Conservation (phyloP, 2,888 invertebrate genomes). For the Perizoma flavofasciatum region DNA sequence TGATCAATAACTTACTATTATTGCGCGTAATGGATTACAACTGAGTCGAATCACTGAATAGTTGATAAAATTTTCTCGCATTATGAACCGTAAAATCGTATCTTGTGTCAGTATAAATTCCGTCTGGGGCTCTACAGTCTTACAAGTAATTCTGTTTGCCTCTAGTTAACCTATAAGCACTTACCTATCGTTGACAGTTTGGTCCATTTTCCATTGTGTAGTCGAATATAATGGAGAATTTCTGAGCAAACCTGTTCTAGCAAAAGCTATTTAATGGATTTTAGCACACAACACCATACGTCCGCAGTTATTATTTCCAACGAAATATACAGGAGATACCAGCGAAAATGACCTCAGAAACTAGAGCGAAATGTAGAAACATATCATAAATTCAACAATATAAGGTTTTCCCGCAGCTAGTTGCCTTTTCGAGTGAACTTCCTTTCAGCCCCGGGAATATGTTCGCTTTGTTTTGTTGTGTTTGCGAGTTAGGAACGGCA, state of each 20-base stretch:
- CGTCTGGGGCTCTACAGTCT: constrained; percentile 56
- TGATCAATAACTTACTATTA: constrained; percentile 39
- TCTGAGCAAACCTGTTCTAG: constrained; percentile 9
- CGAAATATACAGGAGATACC: constrained; percentile 65
- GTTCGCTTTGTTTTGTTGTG: constrained; percentile 80
- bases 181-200: constrained; percentile 64
- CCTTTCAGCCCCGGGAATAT: constrained; percentile 75
- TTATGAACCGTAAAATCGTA: constrained; percentile 42
- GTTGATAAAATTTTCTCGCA: constrained; percentile 38
- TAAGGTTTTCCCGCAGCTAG: constrained; percentile 76
- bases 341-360: constrained; percentile 68
- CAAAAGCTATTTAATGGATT: constrained; percentile 17
- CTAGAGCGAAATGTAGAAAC: constrained; percentile 64
- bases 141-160: constrained; percentile 59
- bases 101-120: constrained; percentile 62
- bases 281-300: constrained; percentile 29
- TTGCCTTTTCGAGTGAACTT: constrained; percentile 79
- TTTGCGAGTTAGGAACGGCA: constrained; percentile 78
- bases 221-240: constrained; percentile 57
- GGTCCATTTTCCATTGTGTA: constrained; percentile 46
- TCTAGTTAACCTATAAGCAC: constrained; percentile 74
- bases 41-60: constrained; percentile 41
- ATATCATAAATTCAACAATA: constrained; percentile 79
- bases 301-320: constrained; percentile 64
- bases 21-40: constrained; percentile 30